phyloP scores from a whole-genome alignment of 2,888 invertebrate genomes.

The Pammene fasciana region DNA sequence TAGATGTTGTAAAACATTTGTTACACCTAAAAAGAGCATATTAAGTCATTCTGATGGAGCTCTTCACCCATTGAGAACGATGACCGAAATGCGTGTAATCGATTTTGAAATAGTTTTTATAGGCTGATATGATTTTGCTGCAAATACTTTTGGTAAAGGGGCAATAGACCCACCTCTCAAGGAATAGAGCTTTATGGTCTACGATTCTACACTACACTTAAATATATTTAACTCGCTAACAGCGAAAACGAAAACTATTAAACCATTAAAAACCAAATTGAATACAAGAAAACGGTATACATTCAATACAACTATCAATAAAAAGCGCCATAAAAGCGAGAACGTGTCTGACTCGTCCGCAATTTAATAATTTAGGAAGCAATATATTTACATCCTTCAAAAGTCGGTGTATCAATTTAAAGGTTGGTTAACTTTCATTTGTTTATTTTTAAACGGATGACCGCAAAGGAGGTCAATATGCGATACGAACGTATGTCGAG shows the following conservation, averaged over 20 bases:
- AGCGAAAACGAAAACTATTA: background rate
- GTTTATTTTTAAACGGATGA: constrained; percentile 51
- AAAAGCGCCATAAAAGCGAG: background rate
- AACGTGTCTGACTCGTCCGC: background rate
- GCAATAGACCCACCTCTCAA: no score
- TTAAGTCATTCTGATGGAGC: no score
- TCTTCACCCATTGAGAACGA: no score
- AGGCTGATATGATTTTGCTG: no score
- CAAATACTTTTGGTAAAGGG: no score
- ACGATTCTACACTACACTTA: background rate
- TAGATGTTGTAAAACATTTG: no score
- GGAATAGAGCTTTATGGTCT: no score
- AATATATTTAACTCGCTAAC: no score
- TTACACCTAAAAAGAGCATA: no score
- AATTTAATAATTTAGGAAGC: constrained; percentile 18
- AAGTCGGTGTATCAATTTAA: constrained; percentile 26
- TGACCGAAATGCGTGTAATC: no score
- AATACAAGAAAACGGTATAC: background rate
- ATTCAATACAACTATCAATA: constrained; percentile 1
- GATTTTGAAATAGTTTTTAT: no score
- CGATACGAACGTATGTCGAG: constrained; percentile 30
- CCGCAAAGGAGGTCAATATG: constrained; percentile 52
- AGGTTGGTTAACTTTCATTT: constrained; percentile 53
- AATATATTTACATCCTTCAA: constrained; percentile 11
- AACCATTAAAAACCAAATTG: background rate